Conservation (phyloP, 2,797 vertebrate genomes). For the Margarornis squamiger region DNA sequence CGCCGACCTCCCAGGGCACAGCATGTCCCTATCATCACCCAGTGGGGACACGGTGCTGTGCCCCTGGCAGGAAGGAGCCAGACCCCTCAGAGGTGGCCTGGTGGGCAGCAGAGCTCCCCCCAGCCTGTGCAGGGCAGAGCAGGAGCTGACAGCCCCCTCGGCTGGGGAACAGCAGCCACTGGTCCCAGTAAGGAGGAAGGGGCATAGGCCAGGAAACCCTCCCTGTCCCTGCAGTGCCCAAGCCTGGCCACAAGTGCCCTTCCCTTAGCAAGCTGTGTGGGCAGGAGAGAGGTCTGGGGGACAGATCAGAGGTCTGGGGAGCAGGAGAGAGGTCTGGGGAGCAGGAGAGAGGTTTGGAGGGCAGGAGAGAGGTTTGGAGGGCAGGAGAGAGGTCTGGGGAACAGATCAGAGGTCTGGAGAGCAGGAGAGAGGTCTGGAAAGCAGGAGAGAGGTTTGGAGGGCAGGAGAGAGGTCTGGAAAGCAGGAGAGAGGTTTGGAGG, state of each 20-base stretch:
- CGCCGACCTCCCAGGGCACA: background rate
- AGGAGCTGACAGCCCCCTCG: background rate
- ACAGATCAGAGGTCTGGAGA: background rate
- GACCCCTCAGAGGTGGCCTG: background rate
- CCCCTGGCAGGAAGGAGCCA: background rate
- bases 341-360: too few species aligned
- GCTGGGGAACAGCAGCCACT: background rate
- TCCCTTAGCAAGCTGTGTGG: background rate
- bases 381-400: background rate
- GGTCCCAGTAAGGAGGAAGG: background rate
- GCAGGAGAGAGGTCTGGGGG: background rate
- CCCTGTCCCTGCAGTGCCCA: background rate
- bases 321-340: too few species aligned
- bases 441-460: background rate
- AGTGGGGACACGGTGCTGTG: background rate
- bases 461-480: too few species aligned
- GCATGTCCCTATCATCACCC: rapidly evolving
- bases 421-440: too few species aligned
- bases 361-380: too few species aligned
- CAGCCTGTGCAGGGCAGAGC: background rate
- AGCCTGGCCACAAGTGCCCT: background rate
- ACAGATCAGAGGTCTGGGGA: background rate
- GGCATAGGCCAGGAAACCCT: background rate
- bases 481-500: too few species aligned
- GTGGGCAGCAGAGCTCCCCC: background rate